Base-by-base conservation (phyloP, 2,888 invertebrate species). In the Acrocyrtus sp. region DNA sequence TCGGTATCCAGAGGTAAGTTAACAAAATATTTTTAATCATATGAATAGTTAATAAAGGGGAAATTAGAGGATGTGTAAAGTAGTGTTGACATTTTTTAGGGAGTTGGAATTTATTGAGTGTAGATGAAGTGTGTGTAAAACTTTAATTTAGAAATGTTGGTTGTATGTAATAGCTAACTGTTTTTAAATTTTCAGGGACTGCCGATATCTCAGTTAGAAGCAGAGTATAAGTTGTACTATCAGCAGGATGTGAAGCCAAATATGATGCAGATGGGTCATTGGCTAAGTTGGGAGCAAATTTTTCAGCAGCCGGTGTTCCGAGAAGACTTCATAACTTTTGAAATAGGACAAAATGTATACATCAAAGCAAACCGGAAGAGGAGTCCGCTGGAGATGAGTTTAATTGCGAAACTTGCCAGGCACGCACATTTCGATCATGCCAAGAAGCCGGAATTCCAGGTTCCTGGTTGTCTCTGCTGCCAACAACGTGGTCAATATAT, bases 351-450 rank as follows among this genome's bases (percentile, higher is more conserved):
- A 29, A 72, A 61, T 53, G 72, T 72, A 4, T 75, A 68, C 56
- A 69, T 77, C 17, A 77, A 74, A 29, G 74, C 68, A n/a, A 63
- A 72, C 17, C 41, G 72, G 48, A 63, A 72, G 47, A 61, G 77
- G 50, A 63, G 60, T 48, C 72, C 72, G 2, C 21, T 61, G 29
- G 77, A 77, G 45, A 77, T 77, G 77, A 77, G 66, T 69, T 54
- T 77, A 53, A 77, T 77, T 15, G 68, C 77, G 15, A 72, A 74
- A 47, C 73, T 77, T 24, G 77, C 77, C 3, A 69, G 69, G 48
- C 68, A 73, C 19, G 60, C 77, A 17, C 77, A 77, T 63, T 75
- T 77, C 21, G 58, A 74, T 24, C 58, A 47, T 48, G 75, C 75
- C 24, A 68, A 77, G 41, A 74, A 61, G 43, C 60, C 74, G 0